Evolutionary conservation across 2,797 vertebrate species (phyloP).

Genomic region (Lacerta viridis): DNA sequence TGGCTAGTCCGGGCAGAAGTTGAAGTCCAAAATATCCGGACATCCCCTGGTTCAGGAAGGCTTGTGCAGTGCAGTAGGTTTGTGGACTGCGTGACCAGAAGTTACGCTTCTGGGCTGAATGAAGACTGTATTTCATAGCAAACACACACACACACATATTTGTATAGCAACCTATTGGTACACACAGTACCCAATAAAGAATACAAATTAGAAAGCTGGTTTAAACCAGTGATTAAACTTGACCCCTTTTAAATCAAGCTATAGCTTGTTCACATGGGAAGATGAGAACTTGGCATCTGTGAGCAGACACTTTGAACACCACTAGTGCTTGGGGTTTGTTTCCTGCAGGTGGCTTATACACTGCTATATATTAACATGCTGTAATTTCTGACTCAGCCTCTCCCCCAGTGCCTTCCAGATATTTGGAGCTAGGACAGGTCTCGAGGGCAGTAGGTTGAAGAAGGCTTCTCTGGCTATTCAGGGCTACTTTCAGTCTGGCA

Average conservation of each 20-base stretch:
- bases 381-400: background rate
- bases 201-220: background rate
- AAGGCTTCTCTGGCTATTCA: background rate
- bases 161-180: background rate
- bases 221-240: background rate
- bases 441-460: too few relatives aligned
- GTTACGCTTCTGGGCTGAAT: background rate
- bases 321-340: slow-evolving; percentile 10
- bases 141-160: background rate
- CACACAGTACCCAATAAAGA: background rate
- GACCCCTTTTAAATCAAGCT: background rate
- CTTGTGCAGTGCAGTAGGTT: background rate
- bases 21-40: too few relatives aligned
- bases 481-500: slow-evolving; percentile 21
- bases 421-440: too few relatives aligned
- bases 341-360: slow-evolving; percentile 42
- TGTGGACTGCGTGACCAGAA: background rate
- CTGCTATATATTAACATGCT: background rate
- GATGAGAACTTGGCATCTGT: slow-evolving; percentile 46
- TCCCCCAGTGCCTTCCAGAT: too few relatives aligned
- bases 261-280: slow-evolving; percentile 52
- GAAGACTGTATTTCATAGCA: background rate
- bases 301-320: slow-evolving; percentile 30
- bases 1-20: too few relatives aligned
- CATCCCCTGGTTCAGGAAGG: too few relatives aligned